A percentile compares a stretch with the other conserved stretches of the same genome.
Evolutionary conservation across 2,797 vertebrate genomes (phyloP).

Genomic region (Apodemus agrarius): DNA sequence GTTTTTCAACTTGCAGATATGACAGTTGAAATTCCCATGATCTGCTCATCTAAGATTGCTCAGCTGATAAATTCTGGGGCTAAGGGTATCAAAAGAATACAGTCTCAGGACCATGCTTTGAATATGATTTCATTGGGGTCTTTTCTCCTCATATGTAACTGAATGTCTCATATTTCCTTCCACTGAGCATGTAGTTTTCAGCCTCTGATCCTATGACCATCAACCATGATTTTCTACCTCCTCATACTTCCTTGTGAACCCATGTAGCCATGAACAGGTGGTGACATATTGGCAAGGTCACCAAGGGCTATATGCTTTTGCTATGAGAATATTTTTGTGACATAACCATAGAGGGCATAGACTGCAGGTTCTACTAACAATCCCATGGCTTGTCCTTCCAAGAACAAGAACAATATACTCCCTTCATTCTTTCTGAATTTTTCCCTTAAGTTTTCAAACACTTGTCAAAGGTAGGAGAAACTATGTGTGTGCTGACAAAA

Average conservation of each 20-base stretch:
- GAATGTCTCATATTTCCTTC: neutral
- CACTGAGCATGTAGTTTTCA: neutral
- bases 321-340: neutral
- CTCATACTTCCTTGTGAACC: neutral
- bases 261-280: neutral
- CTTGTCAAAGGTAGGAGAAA: neutral
- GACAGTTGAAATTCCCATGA: neutral
- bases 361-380: neutral
- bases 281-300: neutral
- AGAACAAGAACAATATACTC: neutral
- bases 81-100: neutral
- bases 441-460: neutral
- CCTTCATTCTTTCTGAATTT: neutral
- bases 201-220: neutral
- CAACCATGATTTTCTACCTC: neutral
- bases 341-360: neutral
- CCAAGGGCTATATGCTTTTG: neutral
- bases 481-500: neutral
- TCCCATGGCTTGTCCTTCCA: neutral
- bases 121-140: neutral
- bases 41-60: neutral
- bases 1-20: neutral
- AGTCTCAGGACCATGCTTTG: neutral
- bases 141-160: neutral
- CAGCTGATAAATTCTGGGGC: neutral